A percentile compares a stretch with the other conserved stretches of the same genome.
Evolutionary conservation across 2,888 invertebrate genomes (phyloP).

Genomic region (Himalopsyche japonica): DNA sequence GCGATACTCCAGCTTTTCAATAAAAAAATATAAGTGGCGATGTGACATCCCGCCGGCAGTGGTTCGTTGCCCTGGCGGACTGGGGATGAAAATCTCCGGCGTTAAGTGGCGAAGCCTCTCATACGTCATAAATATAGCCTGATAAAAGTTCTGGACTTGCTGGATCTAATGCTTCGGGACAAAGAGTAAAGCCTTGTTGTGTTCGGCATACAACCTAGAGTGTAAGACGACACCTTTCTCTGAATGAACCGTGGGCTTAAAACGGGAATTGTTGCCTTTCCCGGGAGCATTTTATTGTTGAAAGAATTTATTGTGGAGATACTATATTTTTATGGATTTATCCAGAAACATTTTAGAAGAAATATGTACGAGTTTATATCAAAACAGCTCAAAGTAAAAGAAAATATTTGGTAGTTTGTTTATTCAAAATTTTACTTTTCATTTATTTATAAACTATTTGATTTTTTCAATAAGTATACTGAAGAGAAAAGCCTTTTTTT

Average conservation of each 20-base stretch:
- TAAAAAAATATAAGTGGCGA: background rate
- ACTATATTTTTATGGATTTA: too few relatives aligned
- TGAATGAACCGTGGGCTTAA: background rate
- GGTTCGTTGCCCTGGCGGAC: background rate
- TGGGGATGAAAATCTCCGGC: background rate
- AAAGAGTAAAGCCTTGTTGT: constrained; percentile 31
- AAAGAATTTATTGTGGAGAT: too few relatives aligned
- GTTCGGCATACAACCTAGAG: background rate
- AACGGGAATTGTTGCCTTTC: background rate
- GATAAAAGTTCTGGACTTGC: constrained; percentile 9
- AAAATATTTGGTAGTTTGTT: too few relatives aligned
- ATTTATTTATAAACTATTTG: too few relatives aligned
- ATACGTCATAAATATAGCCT: constrained; percentile 24
- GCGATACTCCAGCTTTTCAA: background rate
- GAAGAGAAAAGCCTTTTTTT: too few relatives aligned
- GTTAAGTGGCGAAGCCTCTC: constrained; percentile 9
- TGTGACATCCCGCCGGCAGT: background rate
- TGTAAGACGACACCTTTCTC: background rate
- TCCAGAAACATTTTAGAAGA: too few relatives aligned
- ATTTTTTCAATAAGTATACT: too few relatives aligned
- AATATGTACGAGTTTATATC: too few relatives aligned
- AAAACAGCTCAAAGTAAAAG: too few relatives aligned
- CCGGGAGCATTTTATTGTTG: too few relatives aligned
- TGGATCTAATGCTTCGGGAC: constrained; percentile 15
- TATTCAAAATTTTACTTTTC: too few relatives aligned